Conservation (phyloP, 2,797 vertebrate species). For the Malacoraja senta region DNA sequence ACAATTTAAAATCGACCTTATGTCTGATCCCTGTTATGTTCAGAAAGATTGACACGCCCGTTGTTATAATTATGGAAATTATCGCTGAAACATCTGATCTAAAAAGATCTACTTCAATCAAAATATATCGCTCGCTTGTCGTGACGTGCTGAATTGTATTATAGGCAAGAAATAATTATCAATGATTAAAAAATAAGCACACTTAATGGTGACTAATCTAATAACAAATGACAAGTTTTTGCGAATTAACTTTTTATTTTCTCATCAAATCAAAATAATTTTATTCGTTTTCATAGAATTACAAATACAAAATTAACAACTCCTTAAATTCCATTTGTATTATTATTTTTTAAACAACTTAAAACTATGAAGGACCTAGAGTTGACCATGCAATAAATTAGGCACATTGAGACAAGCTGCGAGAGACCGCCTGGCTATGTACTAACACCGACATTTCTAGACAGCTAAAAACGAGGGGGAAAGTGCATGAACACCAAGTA, state of each 20-base stretch:
- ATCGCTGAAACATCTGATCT: background rate
- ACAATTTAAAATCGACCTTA: background rate
- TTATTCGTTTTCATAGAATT: constrained; percentile 62
- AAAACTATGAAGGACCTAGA: constrained; percentile 60
- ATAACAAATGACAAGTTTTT: constrained; percentile 19
- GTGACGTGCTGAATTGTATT: background rate
- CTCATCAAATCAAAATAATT: constrained; percentile 65
- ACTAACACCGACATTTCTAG: constrained; percentile 33
- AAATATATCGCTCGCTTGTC: background rate
- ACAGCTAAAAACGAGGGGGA: constrained; percentile 48
- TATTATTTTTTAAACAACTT: constrained; percentile 64
- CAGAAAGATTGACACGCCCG: background rate
- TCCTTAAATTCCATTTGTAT: constrained; percentile 56
- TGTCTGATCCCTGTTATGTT: background rate
- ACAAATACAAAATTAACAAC: constrained; percentile 70
- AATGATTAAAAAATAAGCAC: background rate
- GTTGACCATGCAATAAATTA: constrained; percentile 85
- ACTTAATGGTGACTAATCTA: background rate
- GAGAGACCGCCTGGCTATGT: constrained; percentile 59
- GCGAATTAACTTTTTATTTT: constrained; percentile 59
- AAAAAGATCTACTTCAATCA: background rate
- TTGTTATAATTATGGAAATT: background rate
- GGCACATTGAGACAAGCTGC: constrained; percentile 63
- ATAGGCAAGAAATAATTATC: background rate
- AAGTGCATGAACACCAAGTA: constrained; percentile 71